Base-by-base conservation (phyloP, 2,797 vertebrate genomes). In the Gobio occitaniae region DNA sequence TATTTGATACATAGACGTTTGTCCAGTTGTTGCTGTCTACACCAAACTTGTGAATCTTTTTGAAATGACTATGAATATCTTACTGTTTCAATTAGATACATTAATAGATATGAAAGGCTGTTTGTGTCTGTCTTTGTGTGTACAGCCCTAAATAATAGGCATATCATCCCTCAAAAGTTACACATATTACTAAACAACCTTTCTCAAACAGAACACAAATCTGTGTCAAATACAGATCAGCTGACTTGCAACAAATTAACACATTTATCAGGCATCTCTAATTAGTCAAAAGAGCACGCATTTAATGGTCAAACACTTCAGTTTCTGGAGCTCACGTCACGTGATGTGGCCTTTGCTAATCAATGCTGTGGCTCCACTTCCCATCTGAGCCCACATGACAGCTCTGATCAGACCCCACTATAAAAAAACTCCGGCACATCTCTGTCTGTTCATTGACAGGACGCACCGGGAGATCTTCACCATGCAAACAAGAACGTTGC, bases 401-500 rank as follows among this genome's bases (percentile, higher is more conserved):
- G 4, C 47, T 54, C 59, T 44, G 61, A 52, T 44, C 36, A 77
- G 25, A 78, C 2, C 21, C 19, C 12, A 8, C 59, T 19, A 83
- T 83, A 75, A 83, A 66, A 75, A 83, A 66, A 50, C 82, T 44
- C 19, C 6, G 71, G 25, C 38, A 38, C 13, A 12, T 61, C 50
- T 78, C 48, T 71, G 50, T 54, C 21, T 44, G 21, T 54, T 29
- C 61, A 68, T 3, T 38, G 29, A 52, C 63, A 44, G 59, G 41
- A 75, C 44, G 0, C 36, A 52, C 9, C 15, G 13, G 17, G 12
- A 54, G 32, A 76, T 47, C 83, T 52, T 44, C 50, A 80, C 61
- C 71, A 86, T 88, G 87, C 65, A 87, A 6, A 50, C 54, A 6
- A 86, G 68, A 61, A 71, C 61, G 6, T 56, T 78, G 52, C 12